Evolutionary conservation across 1,140 invertebrate species (phyloP), one percentile per base, ranked within the genome.

Genomic region (Helicoverpa armigera): DNA sequence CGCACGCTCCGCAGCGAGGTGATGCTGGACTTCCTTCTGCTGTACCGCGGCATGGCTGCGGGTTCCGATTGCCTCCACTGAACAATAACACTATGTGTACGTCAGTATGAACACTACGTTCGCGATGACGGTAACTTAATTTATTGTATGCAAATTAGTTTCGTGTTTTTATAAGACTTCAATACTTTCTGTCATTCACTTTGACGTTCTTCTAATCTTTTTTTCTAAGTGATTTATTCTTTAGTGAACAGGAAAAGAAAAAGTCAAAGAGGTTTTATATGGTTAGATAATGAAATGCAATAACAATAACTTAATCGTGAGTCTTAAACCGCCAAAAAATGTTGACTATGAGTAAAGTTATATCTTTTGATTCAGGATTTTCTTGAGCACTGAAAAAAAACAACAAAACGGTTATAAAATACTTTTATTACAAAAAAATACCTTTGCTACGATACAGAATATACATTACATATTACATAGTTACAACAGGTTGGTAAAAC

Each of bases 381-480:
- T 18, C 10, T 58, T 9, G 0, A 16, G 23, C 56, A 78, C 72
- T 54, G 72, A 72, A 87, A 74, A 77, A 18, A 82, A 51, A 61
- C 50, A 61, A 23, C 54, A n/a, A 67, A 16, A 23, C 43, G 35
- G 79, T 77, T 85, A 82, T 51, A 87, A 85, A 84, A 88, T 67
- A 85, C 56, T 83, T 88, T 87, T 85, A 87, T 87, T 88, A 77
- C 80, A 83, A 85, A 88, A 86, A 86, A 86, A 43, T 87, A 88
- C 83, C 51, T 82, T 80, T 73, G 13, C 29, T 74, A 80, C 61
- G 50, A 65, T 63, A 77, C 35, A 56, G 29, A 72, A 74, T 63
- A 43, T 78, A 78, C 61, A 78, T 35, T 35, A 35, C 29, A 35
- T 18, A n/a, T 61, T 43, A 76, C 9, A 43, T 43, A 43, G 35